phyloP scores from a whole-genome alignment of 1,140 invertebrate genomes.

The Bombus haemorrhoidalis region DNA sequence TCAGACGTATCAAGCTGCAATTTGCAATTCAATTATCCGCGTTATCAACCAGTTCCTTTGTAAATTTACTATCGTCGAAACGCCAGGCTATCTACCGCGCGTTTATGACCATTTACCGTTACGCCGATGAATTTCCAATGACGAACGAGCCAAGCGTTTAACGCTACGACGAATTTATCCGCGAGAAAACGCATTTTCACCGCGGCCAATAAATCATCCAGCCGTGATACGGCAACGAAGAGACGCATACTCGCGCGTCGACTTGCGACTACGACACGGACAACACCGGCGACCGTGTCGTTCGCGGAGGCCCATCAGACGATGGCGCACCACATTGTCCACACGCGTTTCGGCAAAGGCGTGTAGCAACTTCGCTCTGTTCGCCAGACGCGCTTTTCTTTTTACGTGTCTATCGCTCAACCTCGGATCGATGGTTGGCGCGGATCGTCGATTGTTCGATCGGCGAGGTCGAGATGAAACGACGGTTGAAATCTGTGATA shows the following conservation, averaged over 20 bases:
- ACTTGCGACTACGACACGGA: background rate
- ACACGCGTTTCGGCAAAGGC: background rate
- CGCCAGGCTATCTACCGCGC: background rate
- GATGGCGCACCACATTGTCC: background rate
- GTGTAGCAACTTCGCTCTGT: background rate
- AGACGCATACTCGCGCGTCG: background rate
- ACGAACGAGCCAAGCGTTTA: slow-evolving; percentile 7
- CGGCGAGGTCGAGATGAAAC: no score
- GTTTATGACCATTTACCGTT: background rate
- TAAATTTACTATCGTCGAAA: background rate
- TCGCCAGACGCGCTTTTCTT: background rate
- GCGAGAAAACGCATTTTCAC: slow-evolving; percentile 24
- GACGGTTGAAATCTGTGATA: no score
- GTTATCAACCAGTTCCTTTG: background rate
- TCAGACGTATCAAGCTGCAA: no score
- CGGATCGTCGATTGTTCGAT: no score
- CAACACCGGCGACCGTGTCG: background rate
- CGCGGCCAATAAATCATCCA: slow-evolving; percentile 11
- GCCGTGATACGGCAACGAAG: background rate
- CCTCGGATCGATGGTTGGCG: no score
- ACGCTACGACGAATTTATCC: slow-evolving; percentile 17
- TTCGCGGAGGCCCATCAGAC: background rate
- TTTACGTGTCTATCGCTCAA: no score
- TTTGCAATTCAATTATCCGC: no score
- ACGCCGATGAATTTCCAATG: background rate